A percentile compares a stretch with the other conserved stretches of the same genome.
Evolutionary conservation across 2,888 invertebrate species (phyloP).

Genomic region (Dynastes tityus): DNA sequence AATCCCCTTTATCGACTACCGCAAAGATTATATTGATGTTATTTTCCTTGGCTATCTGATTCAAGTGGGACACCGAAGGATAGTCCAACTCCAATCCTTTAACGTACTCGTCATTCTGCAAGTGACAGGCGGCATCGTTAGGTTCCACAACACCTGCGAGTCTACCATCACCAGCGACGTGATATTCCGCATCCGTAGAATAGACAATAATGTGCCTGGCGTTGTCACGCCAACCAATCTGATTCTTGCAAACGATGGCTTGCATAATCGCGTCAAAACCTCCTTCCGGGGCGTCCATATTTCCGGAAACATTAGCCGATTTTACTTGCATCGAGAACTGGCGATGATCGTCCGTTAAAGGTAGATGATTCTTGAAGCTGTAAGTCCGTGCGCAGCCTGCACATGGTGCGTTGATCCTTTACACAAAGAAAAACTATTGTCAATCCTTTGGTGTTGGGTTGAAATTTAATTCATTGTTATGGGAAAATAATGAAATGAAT

Average conservation of each 20-base stretch:
- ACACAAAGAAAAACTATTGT: conserved; percentile 12
- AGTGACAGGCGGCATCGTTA: conserved; percentile 82
- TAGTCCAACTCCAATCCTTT: conserved; percentile 80
- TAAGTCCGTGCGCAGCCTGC: conserved; percentile 74
- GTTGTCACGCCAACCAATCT: conserved; percentile 85
- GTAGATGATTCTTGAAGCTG: conserved; percentile 83
- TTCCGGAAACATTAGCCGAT: conserved; percentile 70
- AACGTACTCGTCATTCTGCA: conserved; percentile 74
- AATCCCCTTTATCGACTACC: conserved; percentile 69
- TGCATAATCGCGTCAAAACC: conserved; percentile 93
- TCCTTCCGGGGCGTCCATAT: conserved; percentile 78
- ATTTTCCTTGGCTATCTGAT: conserved; percentile 76
- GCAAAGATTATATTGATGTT: conserved; percentile 87
- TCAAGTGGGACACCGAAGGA: conserved; percentile 82
- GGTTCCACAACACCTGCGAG: conserved; percentile 79
- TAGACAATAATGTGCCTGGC: conserved; percentile 83
- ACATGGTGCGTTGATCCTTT: conserved; percentile 64
- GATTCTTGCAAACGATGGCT: conserved; percentile 80
- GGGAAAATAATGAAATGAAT: too few species aligned
- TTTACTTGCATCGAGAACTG: conserved; percentile 69
- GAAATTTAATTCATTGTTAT: not conserved
- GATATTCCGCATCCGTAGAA: conserved; percentile 85
- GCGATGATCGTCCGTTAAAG: conserved; percentile 74
- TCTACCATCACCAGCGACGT: conserved; percentile 86
- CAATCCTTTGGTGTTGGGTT: not conserved